Conservation (phyloP, 53 echinoderm and acorn worm genomes). For the Actinopyga echinites region DNA sequence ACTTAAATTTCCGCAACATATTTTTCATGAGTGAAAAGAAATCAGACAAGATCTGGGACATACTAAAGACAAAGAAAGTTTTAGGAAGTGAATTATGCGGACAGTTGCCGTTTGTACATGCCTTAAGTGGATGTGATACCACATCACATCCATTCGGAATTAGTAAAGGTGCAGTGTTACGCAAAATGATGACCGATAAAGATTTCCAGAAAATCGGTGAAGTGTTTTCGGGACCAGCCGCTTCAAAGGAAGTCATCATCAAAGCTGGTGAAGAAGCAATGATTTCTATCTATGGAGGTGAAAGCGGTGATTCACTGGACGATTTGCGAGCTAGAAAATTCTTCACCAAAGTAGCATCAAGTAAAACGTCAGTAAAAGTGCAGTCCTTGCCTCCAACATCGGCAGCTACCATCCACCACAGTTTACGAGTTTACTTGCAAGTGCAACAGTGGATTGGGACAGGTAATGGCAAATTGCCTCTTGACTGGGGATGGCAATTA, state of each 20-base stretch:
- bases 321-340: constrained; percentile 28
- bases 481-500: constrained; percentile 28
- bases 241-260: constrained; percentile 21
- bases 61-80: not conserved
- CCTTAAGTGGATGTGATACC: constrained; percentile 58
- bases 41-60: constrained; percentile 8
- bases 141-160: constrained; percentile 53
- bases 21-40: constrained; percentile 35
- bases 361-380: constrained; percentile 26
- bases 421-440: constrained; percentile 27
- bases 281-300: constrained; percentile 11
- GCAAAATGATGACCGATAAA: constrained; percentile 4
- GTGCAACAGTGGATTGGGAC: constrained; percentile 42
- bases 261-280: constrained; percentile 34
- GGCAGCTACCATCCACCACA: constrained; percentile 33
- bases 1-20: not conserved
- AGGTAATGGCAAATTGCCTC: not conserved
- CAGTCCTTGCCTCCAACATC: constrained; percentile 46
- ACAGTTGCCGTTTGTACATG: constrained; percentile 51
- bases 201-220: constrained; percentile 35
- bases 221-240: not conserved
- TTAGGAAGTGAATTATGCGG: constrained; percentile 28
- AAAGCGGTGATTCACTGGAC: not conserved
- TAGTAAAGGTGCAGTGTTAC: constrained; percentile 50
- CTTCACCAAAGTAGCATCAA: constrained; percentile 34